Conservation (phyloP, 2,113 vertebrate species). For the Columba livia region DNA sequence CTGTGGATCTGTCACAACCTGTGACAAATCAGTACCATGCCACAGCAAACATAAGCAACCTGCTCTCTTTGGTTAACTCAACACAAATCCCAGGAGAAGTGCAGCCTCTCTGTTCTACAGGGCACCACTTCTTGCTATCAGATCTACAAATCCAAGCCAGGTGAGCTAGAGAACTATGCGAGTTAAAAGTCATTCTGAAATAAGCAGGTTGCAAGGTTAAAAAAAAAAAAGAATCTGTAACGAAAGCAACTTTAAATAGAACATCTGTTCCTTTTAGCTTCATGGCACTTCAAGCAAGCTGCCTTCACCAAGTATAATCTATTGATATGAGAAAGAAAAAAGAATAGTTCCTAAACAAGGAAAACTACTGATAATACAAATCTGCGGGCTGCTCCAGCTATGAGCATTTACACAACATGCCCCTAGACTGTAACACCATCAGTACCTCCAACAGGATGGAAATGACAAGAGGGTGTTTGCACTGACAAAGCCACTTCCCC, state of each 20-base stretch:
- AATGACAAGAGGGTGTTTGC: neutral
- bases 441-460: neutral
- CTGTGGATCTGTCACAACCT: neutral
- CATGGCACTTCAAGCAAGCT: neutral
- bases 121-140: neutral
- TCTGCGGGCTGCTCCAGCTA: neutral
- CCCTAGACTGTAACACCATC: neutral
- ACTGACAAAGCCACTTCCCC: neutral
- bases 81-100: neutral
- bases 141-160: neutral
- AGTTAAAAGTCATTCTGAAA: neutral
- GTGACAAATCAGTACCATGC: neutral
- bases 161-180: neutral
- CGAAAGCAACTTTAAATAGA: conserved; percentile 32
- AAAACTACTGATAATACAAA: neutral
- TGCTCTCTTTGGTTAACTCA: neutral
- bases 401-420: neutral
- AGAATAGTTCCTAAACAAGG: neutral
- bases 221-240: neutral
- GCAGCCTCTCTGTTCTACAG: neutral
- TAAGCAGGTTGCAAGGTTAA: neutral
- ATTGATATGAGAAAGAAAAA: neutral
- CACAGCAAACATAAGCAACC: neutral
- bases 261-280: conserved; percentile 21
- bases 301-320: neutral